Conservation (phyloP, 92 coral and sea anemone genomes). For the Hydrozoanthus gracilis region DNA sequence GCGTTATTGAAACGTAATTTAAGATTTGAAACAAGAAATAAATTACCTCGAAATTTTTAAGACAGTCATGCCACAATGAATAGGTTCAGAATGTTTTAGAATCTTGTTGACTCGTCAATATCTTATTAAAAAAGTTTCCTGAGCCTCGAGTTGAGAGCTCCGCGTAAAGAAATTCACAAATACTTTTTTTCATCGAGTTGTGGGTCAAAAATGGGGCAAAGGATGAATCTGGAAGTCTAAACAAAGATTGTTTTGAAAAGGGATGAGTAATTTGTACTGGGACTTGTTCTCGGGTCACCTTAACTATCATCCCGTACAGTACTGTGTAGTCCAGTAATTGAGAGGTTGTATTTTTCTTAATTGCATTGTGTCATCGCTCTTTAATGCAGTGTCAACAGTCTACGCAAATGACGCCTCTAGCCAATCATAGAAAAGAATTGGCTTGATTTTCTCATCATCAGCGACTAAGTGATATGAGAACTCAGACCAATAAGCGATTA, state of each 20-base stretch:
- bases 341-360: slow-evolving; percentile 94
- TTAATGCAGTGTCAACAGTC: slow-evolving; percentile 93
- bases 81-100: background rate
- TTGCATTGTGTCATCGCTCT: slow-evolving; percentile 99
- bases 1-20: slow-evolving; percentile 54
- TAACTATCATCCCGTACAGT: slow-evolving; percentile 12
- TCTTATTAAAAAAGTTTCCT: slow-evolving; percentile 3
- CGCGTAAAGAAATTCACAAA: background rate
- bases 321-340: slow-evolving; percentile 75
- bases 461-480: slow-evolving; percentile 93
- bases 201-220: slow-evolving; percentile 4
- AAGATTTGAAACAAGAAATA: slow-evolving; percentile 37
- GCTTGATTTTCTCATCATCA: slow-evolving; percentile 97
- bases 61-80: background rate
- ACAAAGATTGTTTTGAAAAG: slow-evolving; percentile 80
- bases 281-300: slow-evolving; percentile 47
- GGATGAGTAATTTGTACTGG: slow-evolving; percentile 82
- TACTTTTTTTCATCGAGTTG: background rate
- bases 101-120: slow-evolving; percentile 19
- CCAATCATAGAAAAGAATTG: slow-evolving; percentile 87
- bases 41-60: background rate
- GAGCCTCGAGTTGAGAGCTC: background rate
- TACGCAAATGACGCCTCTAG: slow-evolving; percentile 86
- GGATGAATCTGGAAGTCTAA: slow-evolving; percentile 52
- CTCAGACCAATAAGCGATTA: slow-evolving; percentile 97